Base-by-base conservation (phyloP, 2,888 invertebrate species). In the Ophion slaviceki region DNA sequence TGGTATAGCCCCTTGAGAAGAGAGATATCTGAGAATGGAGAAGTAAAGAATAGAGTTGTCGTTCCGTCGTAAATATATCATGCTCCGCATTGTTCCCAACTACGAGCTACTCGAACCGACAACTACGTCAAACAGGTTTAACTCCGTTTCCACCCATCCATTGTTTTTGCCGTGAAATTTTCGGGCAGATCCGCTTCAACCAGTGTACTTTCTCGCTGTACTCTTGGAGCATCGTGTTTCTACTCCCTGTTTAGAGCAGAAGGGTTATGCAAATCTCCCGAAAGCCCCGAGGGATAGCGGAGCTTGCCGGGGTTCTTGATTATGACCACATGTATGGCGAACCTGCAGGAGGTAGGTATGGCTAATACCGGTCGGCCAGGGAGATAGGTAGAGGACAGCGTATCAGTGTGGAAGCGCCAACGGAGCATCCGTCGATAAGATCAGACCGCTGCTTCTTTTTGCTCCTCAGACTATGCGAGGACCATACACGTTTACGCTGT, bases 351-450 rank as follows among this genome's bases (percentile, higher is more conserved):
- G 87, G 86, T 82, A 79, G 81, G 80, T 86, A 81, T 70, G 40
- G 74, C 80, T 78, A 78, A 84, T 78, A 86, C 84, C 70, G 78
- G 68, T 61, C 81, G 78, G 78, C 84, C 71, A 75, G 78, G 75
- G 71, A 81, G 81, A 86, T 80, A 84, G 62, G 80, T 62, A 77
- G 80, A 84, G 78, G 61, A 47, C 59, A 78, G 84, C 75, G 88
- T 87, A 88, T 89, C 88, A 82, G 82, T 75, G 57, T 76, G 57
- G 78, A 82, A 84, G 84, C 86, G 77, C 84, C 86, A 84, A 82
- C 78, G 86, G 76, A 77, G 80, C 82, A 82, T 77, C 82, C 80
- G 82, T 78, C 84, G 87, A 82, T 83, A 81, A 84, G 83, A 86
- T 86, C 84, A 86, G 84, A 53, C 80, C 68, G 81, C 82, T 82